These are phyloP conservation scores for Papilio machaon DNA, from an alignment of 1,140 invertebrate species.

Conservation along the genomic window DNA sequence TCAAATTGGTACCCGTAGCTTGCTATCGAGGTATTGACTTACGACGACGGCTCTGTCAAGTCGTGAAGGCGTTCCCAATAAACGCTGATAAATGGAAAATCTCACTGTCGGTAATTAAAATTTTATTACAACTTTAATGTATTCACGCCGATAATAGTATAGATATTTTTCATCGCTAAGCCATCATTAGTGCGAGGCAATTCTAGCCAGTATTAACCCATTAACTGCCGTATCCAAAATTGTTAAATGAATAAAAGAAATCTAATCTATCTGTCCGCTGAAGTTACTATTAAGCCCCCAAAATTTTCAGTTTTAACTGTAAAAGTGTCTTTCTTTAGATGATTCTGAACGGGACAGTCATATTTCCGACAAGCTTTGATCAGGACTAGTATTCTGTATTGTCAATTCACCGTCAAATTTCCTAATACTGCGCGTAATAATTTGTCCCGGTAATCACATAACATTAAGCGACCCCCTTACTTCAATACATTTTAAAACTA, in stretches of 20 bases:
- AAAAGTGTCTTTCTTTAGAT: too few species aligned
- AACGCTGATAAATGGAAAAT: slow-evolving; percentile 40
- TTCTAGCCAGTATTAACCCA: too few species aligned
- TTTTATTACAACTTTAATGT: slow-evolving; percentile 2
- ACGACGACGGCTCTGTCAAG: slow-evolving; percentile 40
- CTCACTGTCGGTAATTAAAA: slow-evolving; percentile 19
- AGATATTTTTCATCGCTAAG: neutral
- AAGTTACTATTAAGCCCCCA: too few species aligned
- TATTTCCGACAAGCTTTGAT: neutral
- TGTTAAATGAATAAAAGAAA: too few species aligned
- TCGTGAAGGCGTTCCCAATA: slow-evolving; percentile 42
- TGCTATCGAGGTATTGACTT: slow-evolving; percentile 40
- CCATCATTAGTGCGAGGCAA: neutral
- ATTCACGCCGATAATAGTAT: neutral
- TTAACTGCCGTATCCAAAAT: too few species aligned
- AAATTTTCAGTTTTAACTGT: too few species aligned
- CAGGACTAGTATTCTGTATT: neutral
- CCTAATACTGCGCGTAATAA: too few species aligned
- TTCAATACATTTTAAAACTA: neutral
- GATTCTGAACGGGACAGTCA: neutral
- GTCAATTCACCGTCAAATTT: neutral
- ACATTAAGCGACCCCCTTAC: neutral
- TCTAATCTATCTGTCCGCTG: too few species aligned
- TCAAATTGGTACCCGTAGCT: slow-evolving; percentile 47
- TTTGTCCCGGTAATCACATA: neutral